Evolutionary conservation across 1,140 invertebrate genomes (phyloP), one percentile per base, ranked within the genome.

Genomic region (Scaptomyza graminum): DNA sequence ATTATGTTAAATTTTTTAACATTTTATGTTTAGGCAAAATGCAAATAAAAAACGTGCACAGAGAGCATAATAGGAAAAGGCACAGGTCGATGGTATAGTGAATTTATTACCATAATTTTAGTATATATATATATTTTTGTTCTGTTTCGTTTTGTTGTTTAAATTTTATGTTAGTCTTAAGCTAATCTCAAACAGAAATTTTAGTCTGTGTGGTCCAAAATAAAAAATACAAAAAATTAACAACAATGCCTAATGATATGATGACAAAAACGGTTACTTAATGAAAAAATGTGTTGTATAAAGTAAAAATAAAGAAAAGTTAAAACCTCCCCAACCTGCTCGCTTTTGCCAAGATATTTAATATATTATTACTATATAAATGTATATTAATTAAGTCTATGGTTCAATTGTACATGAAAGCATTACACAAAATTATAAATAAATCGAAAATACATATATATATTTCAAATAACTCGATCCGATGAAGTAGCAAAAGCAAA

Each of bases 281-380:
- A 50, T n/a, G 13, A 65, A 44, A 18, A 54, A 54, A 16, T 18
- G 15, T 4, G 11, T 52, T 41, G 31, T 18, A 54, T n/a, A 25
- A 55, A 22, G 52, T 8, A 4, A 15, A 41, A 60, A 60, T 31
- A 71, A 2, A 49, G 22, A 41, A 44, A 54, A 44, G 44, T 22
- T 22, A 62, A 46, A 60, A 77, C 64, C 68, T 82, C 67, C 67
- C 82, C 12, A n/a, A 82, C 81, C 87, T 85, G 82, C 82, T 85
- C 82, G 82, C 82, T 85, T 85, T 82, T 85, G 82, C 82, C 82
- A 85, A 85, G 80, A 81, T 75, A 82, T 56, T 51, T 81, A 87
- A 87, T 54, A 16, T 47, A 37, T 52, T 54, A 49, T 34, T 31
- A 62, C 15, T 46, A 59, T 46, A 59, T 37, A 50, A 56, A 50